Percentiles rank a stretch among this genome's conserved stretches.
These are phyloP conservation scores for Psilopsiagon aurifrons DNA, from an alignment of 2,113 vertebrate species.

Conservation along the genomic window DNA sequence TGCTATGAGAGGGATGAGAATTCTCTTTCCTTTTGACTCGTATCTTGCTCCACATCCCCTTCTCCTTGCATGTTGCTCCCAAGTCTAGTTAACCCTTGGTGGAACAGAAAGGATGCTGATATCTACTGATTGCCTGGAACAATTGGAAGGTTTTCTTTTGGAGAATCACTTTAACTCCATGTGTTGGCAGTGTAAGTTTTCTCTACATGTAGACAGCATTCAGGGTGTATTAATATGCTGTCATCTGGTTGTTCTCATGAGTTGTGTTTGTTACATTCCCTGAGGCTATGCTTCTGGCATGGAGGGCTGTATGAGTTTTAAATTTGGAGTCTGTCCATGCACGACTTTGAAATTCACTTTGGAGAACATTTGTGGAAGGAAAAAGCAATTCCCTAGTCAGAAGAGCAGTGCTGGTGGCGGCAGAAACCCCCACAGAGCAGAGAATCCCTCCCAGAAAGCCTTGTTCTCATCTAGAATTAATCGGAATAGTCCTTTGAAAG, in stretches of 20 bases:
- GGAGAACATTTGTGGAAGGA: not conserved
- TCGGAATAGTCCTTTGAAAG: not conserved
- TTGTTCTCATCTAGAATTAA: not conserved
- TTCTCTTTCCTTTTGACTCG: not conserved
- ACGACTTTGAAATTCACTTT: constrained; percentile 24
- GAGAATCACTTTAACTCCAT: not conserved
- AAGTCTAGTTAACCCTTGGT: not conserved
- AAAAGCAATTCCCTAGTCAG: constrained; percentile 36
- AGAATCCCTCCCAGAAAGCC: constrained; percentile 3
- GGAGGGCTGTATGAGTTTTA: constrained; percentile 2
- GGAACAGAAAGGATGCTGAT: not conserved
- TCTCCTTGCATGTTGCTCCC: not conserved
- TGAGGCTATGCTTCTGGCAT: constrained; percentile 34
- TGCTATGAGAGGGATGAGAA: not conserved
- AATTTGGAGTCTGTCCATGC: constrained; percentile 51
- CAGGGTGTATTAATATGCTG: constrained; percentile 14
- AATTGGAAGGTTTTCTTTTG: not conserved
- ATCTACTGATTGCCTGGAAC: not conserved
- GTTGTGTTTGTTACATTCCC: constrained; percentile 11
- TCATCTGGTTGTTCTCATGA: constrained; percentile 25
- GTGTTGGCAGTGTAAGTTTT: not conserved
- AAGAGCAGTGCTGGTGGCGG: not conserved
- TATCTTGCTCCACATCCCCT: not conserved
- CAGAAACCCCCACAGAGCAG: not conserved
- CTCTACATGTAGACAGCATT: not conserved